phyloP scores from a whole-genome alignment of 2,888 invertebrate genomes.

The Chydorus sphaericus region DNA sequence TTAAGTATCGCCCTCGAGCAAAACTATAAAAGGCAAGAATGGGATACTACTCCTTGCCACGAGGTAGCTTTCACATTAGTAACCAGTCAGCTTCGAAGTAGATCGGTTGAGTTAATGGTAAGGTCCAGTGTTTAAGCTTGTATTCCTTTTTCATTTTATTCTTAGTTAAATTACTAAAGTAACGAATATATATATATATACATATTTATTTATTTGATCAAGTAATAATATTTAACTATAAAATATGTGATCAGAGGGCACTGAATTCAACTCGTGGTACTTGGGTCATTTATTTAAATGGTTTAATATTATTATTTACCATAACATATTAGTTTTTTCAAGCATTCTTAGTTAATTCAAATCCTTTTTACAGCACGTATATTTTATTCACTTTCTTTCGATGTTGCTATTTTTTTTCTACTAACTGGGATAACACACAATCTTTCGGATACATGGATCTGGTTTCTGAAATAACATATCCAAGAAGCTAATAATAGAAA shows the following conservation, averaged over 20 bases:
- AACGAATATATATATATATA: too few species aligned
- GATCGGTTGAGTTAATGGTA: too few species aligned
- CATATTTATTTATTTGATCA: neutral
- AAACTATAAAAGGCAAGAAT: too few species aligned
- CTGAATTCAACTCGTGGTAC: too few species aligned
- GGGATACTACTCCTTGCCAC: too few species aligned
- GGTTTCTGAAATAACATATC: neutral
- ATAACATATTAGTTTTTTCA: neutral
- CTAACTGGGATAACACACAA: neutral
- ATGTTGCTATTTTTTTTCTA: neutral
- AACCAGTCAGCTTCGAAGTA: too few species aligned
- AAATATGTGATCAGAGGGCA: too few species aligned
- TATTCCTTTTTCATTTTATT: too few species aligned
- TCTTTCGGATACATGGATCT: neutral
- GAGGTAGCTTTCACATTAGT: too few species aligned
- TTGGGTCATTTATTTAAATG: neutral
- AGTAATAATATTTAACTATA: neutral
- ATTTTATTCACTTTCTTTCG: neutral
- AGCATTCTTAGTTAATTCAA: neutral
- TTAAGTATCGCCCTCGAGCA: too few species aligned
- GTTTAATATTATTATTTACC: neutral
- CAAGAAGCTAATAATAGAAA: neutral
- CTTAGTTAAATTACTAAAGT: too few species aligned
- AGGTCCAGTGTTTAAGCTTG: too few species aligned
- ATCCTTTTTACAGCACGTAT: neutral